Percentiles rank a stretch among this genome's conserved stretches.
These are phyloP conservation scores for Hyperoplus immaculatus DNA, from an alignment of 2,797 vertebrate species.

Conservation along the genomic window DNA sequence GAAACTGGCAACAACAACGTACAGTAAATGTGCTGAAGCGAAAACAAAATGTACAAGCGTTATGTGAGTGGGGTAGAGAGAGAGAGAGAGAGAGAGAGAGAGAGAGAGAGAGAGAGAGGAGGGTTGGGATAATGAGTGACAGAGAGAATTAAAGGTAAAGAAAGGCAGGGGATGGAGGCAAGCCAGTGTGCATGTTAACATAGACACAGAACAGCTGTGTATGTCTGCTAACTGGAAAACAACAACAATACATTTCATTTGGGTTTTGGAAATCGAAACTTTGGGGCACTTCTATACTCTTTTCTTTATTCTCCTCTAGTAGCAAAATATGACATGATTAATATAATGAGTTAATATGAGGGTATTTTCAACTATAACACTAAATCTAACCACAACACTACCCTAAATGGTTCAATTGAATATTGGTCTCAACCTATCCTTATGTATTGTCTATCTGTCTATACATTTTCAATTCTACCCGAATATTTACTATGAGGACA, in stretches of 20 bases:
- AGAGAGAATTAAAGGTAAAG: slow-evolving; percentile 48
- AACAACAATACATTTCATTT: not conserved
- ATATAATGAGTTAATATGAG: too few species aligned
- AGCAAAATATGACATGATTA: too few species aligned
- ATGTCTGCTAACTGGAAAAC: not conserved
- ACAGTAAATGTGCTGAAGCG: slow-evolving; percentile 18
- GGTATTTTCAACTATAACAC: too few species aligned
- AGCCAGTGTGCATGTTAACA: slow-evolving; percentile 77
- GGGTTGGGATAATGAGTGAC: slow-evolving; percentile 32
- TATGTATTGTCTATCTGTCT: too few species aligned
- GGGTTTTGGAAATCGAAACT: slow-evolving; percentile 10
- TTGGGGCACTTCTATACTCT: too few species aligned
- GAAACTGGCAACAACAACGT: not conserved
- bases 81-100: not conserved
- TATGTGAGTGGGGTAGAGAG: slow-evolving; percentile 32
- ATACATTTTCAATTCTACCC: not conserved
- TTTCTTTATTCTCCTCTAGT: too few species aligned
- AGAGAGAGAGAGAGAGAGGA: slow-evolving; percentile 18
- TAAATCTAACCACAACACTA: too few species aligned
- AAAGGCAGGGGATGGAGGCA: slow-evolving; percentile 75
- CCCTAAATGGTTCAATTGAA: too few species aligned
- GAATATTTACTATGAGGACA: slow-evolving; percentile 52
- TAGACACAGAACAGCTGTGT: slow-evolving; percentile 43
- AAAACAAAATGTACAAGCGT: slow-evolving; percentile 59
- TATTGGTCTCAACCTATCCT: too few species aligned